Percentiles rank a stretch among this genome's conserved stretches.
Evolutionary conservation across 2,888 invertebrate genomes (phyloP).

Genomic region (Rhogogaster chlorosoma): DNA sequence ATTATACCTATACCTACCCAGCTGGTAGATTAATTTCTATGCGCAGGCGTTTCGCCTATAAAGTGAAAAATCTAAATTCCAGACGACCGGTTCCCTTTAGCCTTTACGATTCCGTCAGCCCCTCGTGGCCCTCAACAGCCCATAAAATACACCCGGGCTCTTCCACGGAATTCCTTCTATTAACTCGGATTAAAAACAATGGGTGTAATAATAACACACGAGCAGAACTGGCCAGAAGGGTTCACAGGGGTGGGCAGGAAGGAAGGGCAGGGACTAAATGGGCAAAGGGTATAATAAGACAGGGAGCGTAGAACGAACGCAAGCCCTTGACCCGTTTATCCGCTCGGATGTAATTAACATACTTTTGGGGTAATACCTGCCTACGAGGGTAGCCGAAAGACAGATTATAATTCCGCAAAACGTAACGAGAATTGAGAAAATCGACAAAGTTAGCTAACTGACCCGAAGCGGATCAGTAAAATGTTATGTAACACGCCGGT

Average conservation of each 20-base stretch:
- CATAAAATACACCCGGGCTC: constrained; percentile 42
- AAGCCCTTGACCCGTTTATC: constrained; percentile 42
- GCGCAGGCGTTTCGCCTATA: constrained; percentile 1
- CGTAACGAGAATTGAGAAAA: constrained; percentile 37
- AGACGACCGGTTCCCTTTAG: constrained; percentile 35
- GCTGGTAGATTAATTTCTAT: neutral
- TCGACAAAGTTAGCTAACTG: constrained; percentile 18
- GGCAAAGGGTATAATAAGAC: constrained; percentile 38
- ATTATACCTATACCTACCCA: too few species aligned
- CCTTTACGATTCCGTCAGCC: constrained; percentile 42
- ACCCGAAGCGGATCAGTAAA: constrained; percentile 32
- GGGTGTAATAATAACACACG: constrained; percentile 48
- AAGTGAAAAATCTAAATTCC: constrained; percentile 49
- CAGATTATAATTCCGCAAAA: constrained; percentile 47
- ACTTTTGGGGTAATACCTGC: constrained; percentile 40
- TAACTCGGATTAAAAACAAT: constrained; percentile 49
- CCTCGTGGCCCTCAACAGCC: constrained; percentile 44
- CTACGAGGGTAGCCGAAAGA: constrained; percentile 11
- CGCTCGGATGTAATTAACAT: constrained; percentile 47
- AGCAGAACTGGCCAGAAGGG: constrained; percentile 34
- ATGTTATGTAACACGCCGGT: constrained; percentile 39
- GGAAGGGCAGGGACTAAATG: constrained; percentile 26
- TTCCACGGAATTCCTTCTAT: constrained; percentile 47
- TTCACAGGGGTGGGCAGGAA: neutral
- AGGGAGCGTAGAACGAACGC: constrained; percentile 10